These are phyloP conservation scores for Amblyteles armatorius DNA, from an alignment of 2,888 invertebrate genomes.

Conservation along the genomic window DNA sequence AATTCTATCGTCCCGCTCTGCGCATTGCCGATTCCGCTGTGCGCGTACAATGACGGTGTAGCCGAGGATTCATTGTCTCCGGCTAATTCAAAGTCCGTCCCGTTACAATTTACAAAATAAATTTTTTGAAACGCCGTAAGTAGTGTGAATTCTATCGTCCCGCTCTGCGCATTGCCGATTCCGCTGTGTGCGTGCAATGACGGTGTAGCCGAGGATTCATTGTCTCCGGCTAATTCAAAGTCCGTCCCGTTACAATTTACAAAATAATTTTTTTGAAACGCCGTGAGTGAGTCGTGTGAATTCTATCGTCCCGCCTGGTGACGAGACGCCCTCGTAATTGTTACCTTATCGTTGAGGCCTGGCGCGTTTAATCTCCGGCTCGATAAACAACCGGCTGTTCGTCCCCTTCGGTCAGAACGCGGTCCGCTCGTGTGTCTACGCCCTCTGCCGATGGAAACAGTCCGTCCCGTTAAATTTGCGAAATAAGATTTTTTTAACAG, in stretches of 20 bases:
- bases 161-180: slow-evolving; percentile 3
- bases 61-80: not conserved
- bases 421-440: not conserved
- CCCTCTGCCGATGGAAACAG: not conserved
- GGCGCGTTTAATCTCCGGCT: slow-evolving; percentile 33
- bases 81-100: too few species aligned
- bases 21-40: not conserved
- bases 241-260: too few species aligned
- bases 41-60: not conserved
- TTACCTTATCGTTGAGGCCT: slow-evolving; percentile 44
- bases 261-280: too few species aligned
- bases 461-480: too few species aligned
- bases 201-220: not conserved
- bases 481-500: too few species aligned
- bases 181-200: not conserved
- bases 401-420: not conserved
- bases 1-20: slow-evolving; percentile 34
- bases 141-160: slow-evolving; percentile 21
- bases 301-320: too few species aligned
- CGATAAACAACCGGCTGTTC: slow-evolving; percentile 3
- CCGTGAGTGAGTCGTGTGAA: not conserved
- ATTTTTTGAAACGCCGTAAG: not conserved
- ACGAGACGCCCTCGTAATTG: not conserved
- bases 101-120: too few species aligned
- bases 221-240: not conserved